Evolutionary conservation across 2,888 invertebrate genomes (phyloP).

Genomic region (Balanococcus diminutus): DNA sequence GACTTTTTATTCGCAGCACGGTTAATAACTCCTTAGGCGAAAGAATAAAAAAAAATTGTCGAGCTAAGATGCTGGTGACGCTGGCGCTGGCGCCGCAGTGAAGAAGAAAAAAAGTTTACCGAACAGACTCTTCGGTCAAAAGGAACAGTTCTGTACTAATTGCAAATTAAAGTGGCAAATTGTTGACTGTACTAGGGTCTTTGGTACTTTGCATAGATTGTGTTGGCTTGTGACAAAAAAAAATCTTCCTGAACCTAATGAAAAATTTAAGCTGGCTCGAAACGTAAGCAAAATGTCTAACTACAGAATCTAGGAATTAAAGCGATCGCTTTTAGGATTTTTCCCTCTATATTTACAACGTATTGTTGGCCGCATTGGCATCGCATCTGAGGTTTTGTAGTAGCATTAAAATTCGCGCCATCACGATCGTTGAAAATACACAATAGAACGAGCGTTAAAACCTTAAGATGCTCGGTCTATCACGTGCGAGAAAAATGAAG

Average conservation of each 20-base stretch:
- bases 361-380: background rate
- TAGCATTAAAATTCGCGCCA: background rate
- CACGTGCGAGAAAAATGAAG: conserved; percentile 42
- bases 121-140: conserved; percentile 1
- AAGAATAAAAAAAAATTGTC: background rate
- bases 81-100: background rate
- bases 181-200: conserved; percentile 10
- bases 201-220: conserved; percentile 13
- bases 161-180: conserved; percentile 44
- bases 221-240: background rate
- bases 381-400: background rate
- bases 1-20: conserved; percentile 27
- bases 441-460: background rate
- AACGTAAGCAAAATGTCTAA: background rate
- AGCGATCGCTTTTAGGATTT: background rate
- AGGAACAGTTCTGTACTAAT: background rate
- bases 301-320: background rate
- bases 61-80: background rate
- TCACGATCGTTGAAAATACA: background rate
- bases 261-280: background rate
- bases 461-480: background rate
- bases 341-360: background rate
- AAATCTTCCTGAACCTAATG: background rate
- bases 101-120: background rate
- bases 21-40: conserved; percentile 10